Evolutionary conservation across 1,140 invertebrate genomes (phyloP), one percentile per base, ranked within the genome.

Genomic region (Brachionus rotundiformis): DNA sequence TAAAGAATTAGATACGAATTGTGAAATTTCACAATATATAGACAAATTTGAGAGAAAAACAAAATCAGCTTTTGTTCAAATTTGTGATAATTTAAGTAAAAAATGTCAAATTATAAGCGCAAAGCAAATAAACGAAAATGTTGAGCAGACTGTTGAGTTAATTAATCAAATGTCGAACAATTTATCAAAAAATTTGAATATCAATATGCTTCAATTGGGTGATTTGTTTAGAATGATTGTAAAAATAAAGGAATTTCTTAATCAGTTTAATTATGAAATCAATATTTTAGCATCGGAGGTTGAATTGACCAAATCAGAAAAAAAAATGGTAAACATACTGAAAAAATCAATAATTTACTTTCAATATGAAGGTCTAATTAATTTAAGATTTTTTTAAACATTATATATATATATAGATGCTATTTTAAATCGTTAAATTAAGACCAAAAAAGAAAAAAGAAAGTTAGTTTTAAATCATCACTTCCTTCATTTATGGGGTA

Each of bases 181-280:
- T 49, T 49, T 49, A 49, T 49, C 47, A 49, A 49, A 49, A 49
- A 49, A 49, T 49, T 49, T 49, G 19, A 49, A 49, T 49, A 5
- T 49, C 13, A 49, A 49, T 49, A 49, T 47, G 44, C n/a, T 49
- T 49, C 47, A 49, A 49, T 49, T 49, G 47, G n/a, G n/a, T 49
- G 16, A 49, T 49, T 49, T 49, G 2, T 49, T 49, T 49, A 49
- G 47, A 49, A 49, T 49, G 47, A 16, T 49, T 19, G n/a, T 49
- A 49, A 49, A 49, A 49, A 19, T 49, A 49, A 49, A 49, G n/a
- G 47, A 49, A 16, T 49, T 13, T 6, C 2, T 49, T 5, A 49
- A 49, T 49, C 47, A 49, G 47, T 49, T 49, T 16, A 49, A 49
- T 49, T 49, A 49, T 16, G 47, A 49, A 49, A 49, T 19, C 47